Evolutionary conservation across 2,797 vertebrate genomes (phyloP).

Genomic region (Platalea minor): DNA sequence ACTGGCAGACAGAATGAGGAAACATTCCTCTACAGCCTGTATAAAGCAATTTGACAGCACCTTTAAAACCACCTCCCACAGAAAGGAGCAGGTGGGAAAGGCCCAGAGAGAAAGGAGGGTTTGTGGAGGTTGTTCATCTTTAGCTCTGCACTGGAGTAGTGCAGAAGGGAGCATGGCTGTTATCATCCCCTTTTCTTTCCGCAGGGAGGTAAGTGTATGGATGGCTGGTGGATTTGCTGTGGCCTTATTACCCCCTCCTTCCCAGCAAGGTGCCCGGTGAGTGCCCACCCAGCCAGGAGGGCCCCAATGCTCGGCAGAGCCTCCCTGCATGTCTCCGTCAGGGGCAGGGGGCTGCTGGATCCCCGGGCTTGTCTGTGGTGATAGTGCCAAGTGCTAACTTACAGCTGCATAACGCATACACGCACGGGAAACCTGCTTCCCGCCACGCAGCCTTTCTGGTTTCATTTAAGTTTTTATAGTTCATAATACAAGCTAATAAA

Average conservation of each 20-base stretch:
- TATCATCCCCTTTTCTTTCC: background rate
- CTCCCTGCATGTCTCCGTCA: background rate
- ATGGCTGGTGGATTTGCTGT: background rate
- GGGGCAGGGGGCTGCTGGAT: background rate
- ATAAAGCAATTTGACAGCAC: background rate
- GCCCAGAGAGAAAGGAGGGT: background rate
- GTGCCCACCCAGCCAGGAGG: background rate
- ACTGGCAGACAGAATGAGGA: background rate
- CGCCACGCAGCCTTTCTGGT: background rate
- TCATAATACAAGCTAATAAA: slow-evolving; percentile 26
- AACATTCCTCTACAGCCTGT: background rate
- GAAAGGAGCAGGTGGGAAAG: background rate
- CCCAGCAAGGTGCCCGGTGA: background rate
- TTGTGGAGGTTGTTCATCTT: background rate
- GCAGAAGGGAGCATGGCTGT: background rate
- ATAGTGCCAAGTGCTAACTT: background rate
- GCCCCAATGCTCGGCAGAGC: background rate
- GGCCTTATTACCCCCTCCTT: background rate
- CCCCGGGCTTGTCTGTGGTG: background rate
- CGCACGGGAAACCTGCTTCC: background rate
- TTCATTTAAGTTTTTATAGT: slow-evolving; percentile 12
- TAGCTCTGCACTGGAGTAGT: background rate
- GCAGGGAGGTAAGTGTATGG: background rate
- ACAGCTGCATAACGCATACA: background rate
- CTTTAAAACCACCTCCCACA: background rate